Evolutionary conservation across 1,140 invertebrate genomes (phyloP).

Genomic region (Apis dorsata): DNA sequence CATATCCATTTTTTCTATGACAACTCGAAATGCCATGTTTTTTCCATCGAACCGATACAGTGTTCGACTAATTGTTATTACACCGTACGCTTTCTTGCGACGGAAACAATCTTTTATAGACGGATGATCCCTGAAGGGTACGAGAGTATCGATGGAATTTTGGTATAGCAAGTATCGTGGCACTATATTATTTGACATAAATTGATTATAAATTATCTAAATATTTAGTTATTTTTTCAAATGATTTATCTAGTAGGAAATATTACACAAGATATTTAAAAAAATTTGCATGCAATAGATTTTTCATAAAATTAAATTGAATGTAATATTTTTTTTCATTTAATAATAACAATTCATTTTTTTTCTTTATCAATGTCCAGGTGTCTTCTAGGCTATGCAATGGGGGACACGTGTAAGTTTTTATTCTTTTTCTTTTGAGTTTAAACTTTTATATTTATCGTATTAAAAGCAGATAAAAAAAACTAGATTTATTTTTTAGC

Average conservation of each 20-base stretch:
- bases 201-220: neutral
- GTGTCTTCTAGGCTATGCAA: constrained; percentile 75
- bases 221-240: neutral
- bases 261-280: neutral
- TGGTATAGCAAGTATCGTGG: constrained; percentile 8
- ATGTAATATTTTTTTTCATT: neutral
- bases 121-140: constrained; percentile 3
- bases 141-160: constrained; percentile 8
- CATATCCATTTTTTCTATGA: constrained; percentile 9
- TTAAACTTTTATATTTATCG: neutral
- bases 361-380: constrained; percentile 62
- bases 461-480: neutral
- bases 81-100: neutral
- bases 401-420: constrained; percentile 76
- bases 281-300: neutral
- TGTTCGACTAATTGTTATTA: constrained; percentile 3
- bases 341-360: neutral
- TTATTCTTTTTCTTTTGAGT: neutral
- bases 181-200: neutral
- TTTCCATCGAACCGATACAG: neutral
- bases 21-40: neutral
- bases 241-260: neutral
- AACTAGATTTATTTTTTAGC: constrained; percentile 62
- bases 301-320: neutral
- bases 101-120: constrained; percentile 9